Evolutionary conservation across 2,797 vertebrate species (phyloP), one percentile per base, ranked within the genome.

Genomic region (Poecilia wingei): DNA sequence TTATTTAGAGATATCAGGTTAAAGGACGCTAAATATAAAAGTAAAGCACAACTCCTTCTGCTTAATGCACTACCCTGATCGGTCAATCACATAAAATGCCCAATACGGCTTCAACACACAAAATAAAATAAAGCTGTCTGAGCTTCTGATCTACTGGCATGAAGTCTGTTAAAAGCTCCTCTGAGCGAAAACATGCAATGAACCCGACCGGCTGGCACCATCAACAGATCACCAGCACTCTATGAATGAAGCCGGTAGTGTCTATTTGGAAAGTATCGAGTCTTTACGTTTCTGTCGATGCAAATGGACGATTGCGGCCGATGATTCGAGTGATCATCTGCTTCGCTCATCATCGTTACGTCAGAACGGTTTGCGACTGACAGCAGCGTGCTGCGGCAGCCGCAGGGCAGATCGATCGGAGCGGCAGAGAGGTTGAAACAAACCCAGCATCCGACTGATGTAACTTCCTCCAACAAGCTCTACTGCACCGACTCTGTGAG

Each of bases 201-300:
- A 79, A 83, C 22, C 4, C 41, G 74, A 86, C 59, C 77, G 74
- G 78, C 82, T 51, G 68, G 16, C 6, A 14, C 66, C 31, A 68
- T 77, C 64, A 8, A 46, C 78, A 46, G 83, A 84, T 78, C 77
- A 77, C 51, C 74, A 75, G 41, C 82, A 13, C 64, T 74, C 71
- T 72, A 72, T 87, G 88, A 89, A 86, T 86, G 85, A 82, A 92
- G 75, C 57, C 78, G 72, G 85, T 51, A 76, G 86, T 87, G 88
- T 88, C 85, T 83, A 78, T 92, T 94, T 93, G 93, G 94, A 94
- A 94, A 94, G 90, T 94, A 95, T 94, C 76, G 92, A 94, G 73
- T 82, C 4, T 87, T 87, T 83, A 69, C 84, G 86, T 87, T 89
- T 79, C 74, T 78, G 69, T 95, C 94, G 70, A 94, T 94, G 86